A percentile compares a stretch with the other conserved stretches of the same genome.
These are phyloP conservation scores for Sebastes fasciatus DNA, from an alignment of 2,113 vertebrate genomes.

Conservation along the genomic window DNA sequence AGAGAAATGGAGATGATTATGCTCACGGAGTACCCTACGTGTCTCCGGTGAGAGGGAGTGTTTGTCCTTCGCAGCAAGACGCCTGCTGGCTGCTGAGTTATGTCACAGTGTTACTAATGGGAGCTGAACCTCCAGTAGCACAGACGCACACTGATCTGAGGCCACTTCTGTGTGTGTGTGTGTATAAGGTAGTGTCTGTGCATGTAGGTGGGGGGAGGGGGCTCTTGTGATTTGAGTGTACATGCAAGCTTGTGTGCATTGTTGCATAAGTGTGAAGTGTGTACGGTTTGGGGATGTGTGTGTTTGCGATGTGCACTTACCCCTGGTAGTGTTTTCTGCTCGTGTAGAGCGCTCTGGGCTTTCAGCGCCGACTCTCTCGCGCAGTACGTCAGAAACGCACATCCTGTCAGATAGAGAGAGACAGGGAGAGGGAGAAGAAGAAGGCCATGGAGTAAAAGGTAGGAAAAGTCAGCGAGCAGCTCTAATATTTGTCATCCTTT, in stretches of 20 bases:
- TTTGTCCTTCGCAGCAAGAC: conserved; percentile 77
- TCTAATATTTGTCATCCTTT: conserved; percentile 45
- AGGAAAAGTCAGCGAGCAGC: conserved; percentile 44
- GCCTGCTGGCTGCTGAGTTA: conserved; percentile 76
- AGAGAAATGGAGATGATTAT: conserved; percentile 73
- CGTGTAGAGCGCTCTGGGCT: conserved; percentile 93
- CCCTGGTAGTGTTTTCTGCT: conserved; percentile 94
- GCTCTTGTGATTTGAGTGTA: conserved; percentile 6
- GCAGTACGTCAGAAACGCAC: conserved; percentile 94
- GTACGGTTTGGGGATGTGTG: conserved; percentile 47
- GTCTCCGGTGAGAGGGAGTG: conserved; percentile 66
- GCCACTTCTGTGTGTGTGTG: conserved; percentile 15
- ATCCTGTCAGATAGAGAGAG: conserved; percentile 83
- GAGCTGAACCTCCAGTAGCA: conserved; percentile 58
- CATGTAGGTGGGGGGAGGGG: conserved; percentile 1
- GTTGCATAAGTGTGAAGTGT: conserved; percentile 46
- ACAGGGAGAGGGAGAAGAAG: conserved; percentile 25
- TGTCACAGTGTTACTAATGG: conserved; percentile 77
- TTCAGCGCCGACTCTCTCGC: conserved; percentile 93
- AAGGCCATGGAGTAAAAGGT: conserved; percentile 21
- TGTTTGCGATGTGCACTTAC: conserved; percentile 81
- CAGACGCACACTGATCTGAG: conserved; percentile 46
- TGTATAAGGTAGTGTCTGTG: conserved; percentile 31
- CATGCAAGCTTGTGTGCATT: conserved; percentile 31
- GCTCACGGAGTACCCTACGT: conserved; percentile 54